Percentiles rank a stretch among this genome's conserved stretches.
Conservation (phyloP, 1,140 invertebrate genomes). For the Copidosoma floridanum region DNA sequence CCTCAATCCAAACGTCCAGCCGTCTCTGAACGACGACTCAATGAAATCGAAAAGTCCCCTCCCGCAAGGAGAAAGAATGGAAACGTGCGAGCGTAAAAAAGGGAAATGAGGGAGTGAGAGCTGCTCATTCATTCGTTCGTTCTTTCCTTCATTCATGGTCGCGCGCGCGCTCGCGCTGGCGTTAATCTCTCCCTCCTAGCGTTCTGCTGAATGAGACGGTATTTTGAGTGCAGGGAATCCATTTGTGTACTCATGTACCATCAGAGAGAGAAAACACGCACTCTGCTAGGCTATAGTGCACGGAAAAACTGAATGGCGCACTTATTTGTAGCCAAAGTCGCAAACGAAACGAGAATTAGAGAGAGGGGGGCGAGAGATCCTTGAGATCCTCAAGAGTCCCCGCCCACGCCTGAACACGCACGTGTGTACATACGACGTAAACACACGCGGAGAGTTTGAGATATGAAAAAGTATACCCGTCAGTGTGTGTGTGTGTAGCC, state of each 20-base stretch:
- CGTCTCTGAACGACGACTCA: neutral
- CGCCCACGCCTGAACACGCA: neutral
- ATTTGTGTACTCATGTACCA: too few relatives aligned
- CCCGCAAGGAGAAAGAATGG: neutral
- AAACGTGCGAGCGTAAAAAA: neutral
- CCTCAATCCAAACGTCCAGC: too few relatives aligned
- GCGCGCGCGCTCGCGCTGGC: neutral
- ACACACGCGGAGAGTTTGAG: constrained; percentile 16
- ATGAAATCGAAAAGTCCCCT: constrained; percentile 24
- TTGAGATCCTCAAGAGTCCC: too few relatives aligned
- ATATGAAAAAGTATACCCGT: constrained; percentile 4
- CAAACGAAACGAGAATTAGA: too few relatives aligned
- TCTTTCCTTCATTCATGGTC: constrained; percentile 15
- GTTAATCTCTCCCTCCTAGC: constrained; percentile 13
- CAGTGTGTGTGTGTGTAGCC: neutral
- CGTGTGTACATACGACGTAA: constrained; percentile 24
- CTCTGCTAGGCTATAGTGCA: too few relatives aligned
- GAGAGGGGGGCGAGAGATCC: constrained; percentile 5
- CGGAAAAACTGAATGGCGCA: constrained; percentile 26
- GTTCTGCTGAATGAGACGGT: constrained; percentile 21
- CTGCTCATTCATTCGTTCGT: too few relatives aligned
- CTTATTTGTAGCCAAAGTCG: constrained; percentile 34
- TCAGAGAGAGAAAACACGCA: constrained; percentile 35
- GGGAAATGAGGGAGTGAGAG: neutral
- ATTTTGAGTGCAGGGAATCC: constrained; percentile 35